These are phyloP conservation scores for Rhopalosiphum maidis DNA, from an alignment of 1,140 invertebrate genomes.

Conservation along the genomic window DNA sequence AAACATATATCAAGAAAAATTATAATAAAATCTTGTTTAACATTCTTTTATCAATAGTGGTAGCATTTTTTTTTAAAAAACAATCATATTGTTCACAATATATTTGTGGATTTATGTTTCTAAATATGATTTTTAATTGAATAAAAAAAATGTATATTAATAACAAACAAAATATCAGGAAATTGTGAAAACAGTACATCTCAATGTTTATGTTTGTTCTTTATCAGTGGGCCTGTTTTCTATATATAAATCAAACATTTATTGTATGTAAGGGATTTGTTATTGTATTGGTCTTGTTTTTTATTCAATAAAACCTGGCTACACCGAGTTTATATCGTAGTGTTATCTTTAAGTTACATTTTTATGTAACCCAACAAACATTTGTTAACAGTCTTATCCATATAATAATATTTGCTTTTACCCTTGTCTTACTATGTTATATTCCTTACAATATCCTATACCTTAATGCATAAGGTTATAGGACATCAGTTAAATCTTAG, in stretches of 20 bases:
- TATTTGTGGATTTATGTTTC: not conserved
- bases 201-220: slow-evolving; percentile 35
- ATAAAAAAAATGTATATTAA: not conserved
- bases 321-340: not conserved
- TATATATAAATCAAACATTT: slow-evolving; percentile 26
- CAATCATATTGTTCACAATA: not conserved
- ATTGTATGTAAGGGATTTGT: slow-evolving; percentile 45
- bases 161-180: not conserved
- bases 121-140: not conserved
- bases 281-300: slow-evolving; percentile 43
- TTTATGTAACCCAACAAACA: not conserved
- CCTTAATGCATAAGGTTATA: not conserved
- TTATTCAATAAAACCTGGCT: slow-evolving; percentile 43
- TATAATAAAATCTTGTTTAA: slow-evolving; percentile 46
- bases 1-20: slow-evolving; percentile 19
- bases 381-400: not conserved
- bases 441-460: not conserved
- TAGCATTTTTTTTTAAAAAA: slow-evolving; percentile 4
- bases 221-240: slow-evolving; percentile 16
- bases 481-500: not conserved
- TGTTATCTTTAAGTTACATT: not conserved
- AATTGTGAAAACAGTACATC: not conserved
- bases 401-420: too few relatives aligned
- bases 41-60: not conserved
- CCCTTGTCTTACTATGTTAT: not conserved